Evolutionary conservation across 2,888 invertebrate species (phyloP).

Genomic region (Chrysodeixis includens): DNA sequence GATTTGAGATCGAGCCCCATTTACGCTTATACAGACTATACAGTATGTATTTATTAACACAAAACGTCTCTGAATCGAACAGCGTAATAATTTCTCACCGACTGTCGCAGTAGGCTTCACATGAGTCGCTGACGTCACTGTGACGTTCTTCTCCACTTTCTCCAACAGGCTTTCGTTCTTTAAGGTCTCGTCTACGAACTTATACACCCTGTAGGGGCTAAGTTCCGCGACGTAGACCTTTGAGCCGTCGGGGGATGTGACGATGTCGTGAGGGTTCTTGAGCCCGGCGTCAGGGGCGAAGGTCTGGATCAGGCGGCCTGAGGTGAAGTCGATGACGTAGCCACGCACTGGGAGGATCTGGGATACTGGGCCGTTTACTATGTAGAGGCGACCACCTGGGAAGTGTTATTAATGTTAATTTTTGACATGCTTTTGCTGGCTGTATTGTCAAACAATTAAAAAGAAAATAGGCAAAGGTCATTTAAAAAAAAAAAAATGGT

Average conservation of each 20-base stretch:
- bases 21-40: too few relatives aligned
- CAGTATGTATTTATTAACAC: too few relatives aligned
- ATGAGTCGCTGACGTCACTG: constrained; percentile 47
- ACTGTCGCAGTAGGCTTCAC: constrained; percentile 84
- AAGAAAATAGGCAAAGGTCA: too few relatives aligned
- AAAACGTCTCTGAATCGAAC: too few relatives aligned
- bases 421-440: background rate
- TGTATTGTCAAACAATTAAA: too few relatives aligned
- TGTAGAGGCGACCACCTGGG: constrained; percentile 91
- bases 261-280: constrained; percentile 94
- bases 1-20: too few relatives aligned
- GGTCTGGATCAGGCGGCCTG: constrained; percentile 89
- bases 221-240: constrained; percentile 94
- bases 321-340: constrained; percentile 91
- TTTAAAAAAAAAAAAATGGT: too few relatives aligned
- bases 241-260: constrained; percentile 91
- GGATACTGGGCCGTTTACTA: constrained; percentile 92
- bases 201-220: constrained; percentile 90
- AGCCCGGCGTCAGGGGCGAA: constrained; percentile 90
- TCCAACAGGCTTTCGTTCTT: constrained; percentile 59
- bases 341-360: constrained; percentile 90
- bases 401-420: background rate
- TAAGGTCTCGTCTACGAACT: constrained; percentile 70
- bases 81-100: constrained; percentile 83
- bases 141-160: constrained; percentile 37